Evolutionary conservation across 2,888 invertebrate species (phyloP).

Genomic region (Eulithis testata): DNA sequence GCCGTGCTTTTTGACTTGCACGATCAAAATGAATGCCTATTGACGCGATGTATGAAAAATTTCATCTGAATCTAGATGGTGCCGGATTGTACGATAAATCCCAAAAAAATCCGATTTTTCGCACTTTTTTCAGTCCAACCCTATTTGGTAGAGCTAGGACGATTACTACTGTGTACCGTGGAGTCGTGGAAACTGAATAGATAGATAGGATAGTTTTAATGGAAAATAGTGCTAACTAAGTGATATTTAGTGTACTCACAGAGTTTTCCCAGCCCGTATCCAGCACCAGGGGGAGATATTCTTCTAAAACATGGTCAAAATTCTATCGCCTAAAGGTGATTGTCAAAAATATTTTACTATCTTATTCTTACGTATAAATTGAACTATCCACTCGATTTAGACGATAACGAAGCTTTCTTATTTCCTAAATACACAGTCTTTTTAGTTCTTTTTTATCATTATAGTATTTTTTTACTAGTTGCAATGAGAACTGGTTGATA

Average conservation of each 20-base stretch:
- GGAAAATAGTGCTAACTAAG: slow-evolving; percentile 1
- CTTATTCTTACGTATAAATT: slow-evolving; percentile 70
- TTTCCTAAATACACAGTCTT: slow-evolving; percentile 61
- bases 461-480: slow-evolving; percentile 65
- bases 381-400: slow-evolving; percentile 64
- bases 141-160: slow-evolving; percentile 1
- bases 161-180: slow-evolving; percentile 22
- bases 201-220: background rate
- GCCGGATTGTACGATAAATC: slow-evolving; percentile 38
- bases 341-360: slow-evolving; percentile 61
- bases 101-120: slow-evolving; percentile 36
- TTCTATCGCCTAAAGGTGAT: slow-evolving; percentile 53
- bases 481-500: slow-evolving; percentile 65
- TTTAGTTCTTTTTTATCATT: slow-evolving; percentile 61
- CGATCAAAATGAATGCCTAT: slow-evolving; percentile 21
- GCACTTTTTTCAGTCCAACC: slow-evolving; percentile 17
- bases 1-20: slow-evolving; percentile 13
- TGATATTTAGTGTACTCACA: slow-evolving; percentile 34
- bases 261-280: slow-evolving; percentile 32
- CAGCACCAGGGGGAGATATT: slow-evolving; percentile 31
- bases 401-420: slow-evolving; percentile 60
- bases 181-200: background rate
- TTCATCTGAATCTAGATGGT: slow-evolving; percentile 63
- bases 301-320: slow-evolving; percentile 64
- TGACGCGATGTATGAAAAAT: slow-evolving; percentile 33